Evolutionary conservation across 2,113 vertebrate genomes (phyloP), one percentile per base, ranked within the genome.

Genomic region (Lanius collurio): DNA sequence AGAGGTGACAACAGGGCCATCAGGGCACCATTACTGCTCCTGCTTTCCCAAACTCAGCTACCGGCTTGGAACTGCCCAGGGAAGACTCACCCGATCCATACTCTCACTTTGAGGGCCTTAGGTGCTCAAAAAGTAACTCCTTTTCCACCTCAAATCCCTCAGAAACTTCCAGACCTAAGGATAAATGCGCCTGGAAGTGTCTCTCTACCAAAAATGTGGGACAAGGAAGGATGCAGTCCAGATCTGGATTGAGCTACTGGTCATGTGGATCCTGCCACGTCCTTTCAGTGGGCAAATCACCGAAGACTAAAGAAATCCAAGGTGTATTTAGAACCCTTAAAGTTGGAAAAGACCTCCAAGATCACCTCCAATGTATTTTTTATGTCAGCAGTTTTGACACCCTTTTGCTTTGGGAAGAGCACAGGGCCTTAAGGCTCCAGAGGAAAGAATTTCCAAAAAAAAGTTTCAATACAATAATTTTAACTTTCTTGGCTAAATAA

Each of bases 1-100:
- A 84, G 63, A 92, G 57, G 53, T 55, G 78, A 93, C 33, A 83
- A 63, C 24, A 59, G 20, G 37, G 31, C 28, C n/a, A 17, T 94
- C 47, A 95, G 33, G 80, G 35, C 53, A 71, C 20, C 42, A 0
- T 17, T 6, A 24, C 1, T 1, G 3, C 31, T 65, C 59, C 62
- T 2, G 5, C 75, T 31, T 21, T 20, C 49, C 79, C 21, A 39
- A 39, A 30, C 16, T 30, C 6, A 5, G 17, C 15, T 4, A 9
- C 59, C 0, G 0, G 42, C 60, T 39, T 1, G 1, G 64, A 88
- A n/a, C 39, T 6, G 24, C 22, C 37, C 12, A 7, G 9, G 52
- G 31, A 83, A 71, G 10, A 7, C 35, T 79, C 41, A 19, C 46
- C 30, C 15, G 22, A 68, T 37, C 46, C 21, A 8, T 10, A 4